A percentile compares a stretch with the other conserved stretches of the same genome.
phyloP scores from a whole-genome alignment of 92 coral and sea anemone genomes.

The Phymanthus crucifer region DNA sequence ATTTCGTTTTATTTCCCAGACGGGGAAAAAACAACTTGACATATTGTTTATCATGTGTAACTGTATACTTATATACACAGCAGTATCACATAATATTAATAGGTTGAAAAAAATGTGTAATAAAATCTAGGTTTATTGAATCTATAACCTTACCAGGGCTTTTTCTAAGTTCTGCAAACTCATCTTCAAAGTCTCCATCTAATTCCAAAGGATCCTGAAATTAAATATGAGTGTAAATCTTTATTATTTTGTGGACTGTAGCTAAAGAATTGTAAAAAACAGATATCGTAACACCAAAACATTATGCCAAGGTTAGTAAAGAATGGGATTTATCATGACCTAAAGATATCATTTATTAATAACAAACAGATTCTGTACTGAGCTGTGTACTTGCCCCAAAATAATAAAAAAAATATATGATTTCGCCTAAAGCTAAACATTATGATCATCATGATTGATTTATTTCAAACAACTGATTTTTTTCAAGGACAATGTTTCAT shows the following conservation, averaged over 20 bases:
- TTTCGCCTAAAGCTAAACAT: neutral
- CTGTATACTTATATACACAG: too few species aligned
- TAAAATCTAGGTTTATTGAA: neutral
- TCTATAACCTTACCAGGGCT: conserved; percentile 46
- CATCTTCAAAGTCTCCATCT: conserved; percentile 51
- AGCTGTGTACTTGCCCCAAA: too few species aligned
- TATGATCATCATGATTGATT: neutral
- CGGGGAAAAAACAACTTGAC: too few species aligned
- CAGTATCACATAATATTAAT: too few species aligned
- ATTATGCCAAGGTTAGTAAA: neutral
- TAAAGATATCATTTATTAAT: neutral
- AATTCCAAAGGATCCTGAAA: conserved; percentile 53
- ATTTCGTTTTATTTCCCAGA: too few species aligned
- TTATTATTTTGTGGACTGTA: neutral
- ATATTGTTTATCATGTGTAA: too few species aligned
- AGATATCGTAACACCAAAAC: neutral
- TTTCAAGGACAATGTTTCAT: neutral
- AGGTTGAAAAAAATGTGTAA: too few species aligned
- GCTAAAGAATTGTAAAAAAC: neutral
- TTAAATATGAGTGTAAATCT: neutral
- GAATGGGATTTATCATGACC: neutral
- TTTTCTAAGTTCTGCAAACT: conserved; percentile 54
- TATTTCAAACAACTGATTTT: neutral
- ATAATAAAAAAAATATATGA: neutral
- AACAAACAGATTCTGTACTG: neutral